Evolutionary conservation across 2,113 vertebrate genomes (phyloP).

Genomic region (Myotis brandtii): DNA sequence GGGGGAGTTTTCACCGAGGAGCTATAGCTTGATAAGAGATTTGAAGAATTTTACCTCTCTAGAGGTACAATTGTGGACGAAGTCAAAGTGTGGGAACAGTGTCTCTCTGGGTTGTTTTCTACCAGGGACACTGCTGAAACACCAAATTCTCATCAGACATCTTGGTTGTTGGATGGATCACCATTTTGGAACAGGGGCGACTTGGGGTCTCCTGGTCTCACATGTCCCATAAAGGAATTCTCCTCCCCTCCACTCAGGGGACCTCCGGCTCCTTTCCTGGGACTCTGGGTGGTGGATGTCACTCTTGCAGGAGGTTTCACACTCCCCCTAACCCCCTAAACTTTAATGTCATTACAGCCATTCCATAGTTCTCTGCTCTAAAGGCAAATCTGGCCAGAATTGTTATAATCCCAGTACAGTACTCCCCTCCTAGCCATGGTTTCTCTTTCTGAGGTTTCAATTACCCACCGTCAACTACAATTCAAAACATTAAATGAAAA

Average conservation of each 20-base stretch:
- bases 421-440: not conserved
- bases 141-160: not conserved
- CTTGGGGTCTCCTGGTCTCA: not conserved
- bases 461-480: not conserved
- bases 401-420: not conserved
- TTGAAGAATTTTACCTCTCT: not conserved
- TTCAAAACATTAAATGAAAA: not conserved
- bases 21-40: not conserved
- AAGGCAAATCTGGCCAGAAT: not conserved
- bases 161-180: not conserved
- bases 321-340: rapidly evolving
- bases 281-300: not conserved
- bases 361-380: not conserved
- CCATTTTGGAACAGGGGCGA: not conserved
- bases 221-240: not conserved
- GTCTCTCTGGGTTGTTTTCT: not conserved
- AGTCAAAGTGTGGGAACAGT: not conserved
- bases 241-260: not conserved
- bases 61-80: not conserved
- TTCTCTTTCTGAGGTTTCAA: not conserved
- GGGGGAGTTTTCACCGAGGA: not conserved
- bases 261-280: not conserved
- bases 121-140: not conserved
- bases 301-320: not conserved
- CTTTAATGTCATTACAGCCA: not conserved